A percentile compares a stretch with the other conserved stretches of the same genome.
Evolutionary conservation across 2,888 invertebrate genomes (phyloP).

Genomic region (Dysmachus trigonus): DNA sequence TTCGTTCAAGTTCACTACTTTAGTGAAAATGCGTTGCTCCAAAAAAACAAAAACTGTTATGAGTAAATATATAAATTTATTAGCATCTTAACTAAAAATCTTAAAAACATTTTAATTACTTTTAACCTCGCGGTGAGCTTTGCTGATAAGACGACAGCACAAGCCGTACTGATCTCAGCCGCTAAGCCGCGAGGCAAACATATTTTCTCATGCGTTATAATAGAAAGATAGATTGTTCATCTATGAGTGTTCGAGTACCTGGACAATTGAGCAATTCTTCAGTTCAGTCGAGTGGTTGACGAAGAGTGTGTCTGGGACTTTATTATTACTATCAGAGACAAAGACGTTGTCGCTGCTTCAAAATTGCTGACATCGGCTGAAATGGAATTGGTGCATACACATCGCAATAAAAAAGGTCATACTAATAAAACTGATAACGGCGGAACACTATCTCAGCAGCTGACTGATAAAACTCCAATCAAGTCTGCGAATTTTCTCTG

Average conservation of each 20-base stretch:
- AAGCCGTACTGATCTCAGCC: neutral
- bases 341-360: neutral
- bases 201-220: neutral
- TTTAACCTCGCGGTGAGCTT: neutral
- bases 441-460: neutral
- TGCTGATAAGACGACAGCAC: neutral
- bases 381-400: neutral
- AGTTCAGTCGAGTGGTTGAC: neutral
- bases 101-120: neutral
- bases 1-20: neutral
- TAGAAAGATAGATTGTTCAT: neutral
- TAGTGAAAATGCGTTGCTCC: neutral
- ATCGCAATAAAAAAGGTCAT: slow-evolving; percentile 25
- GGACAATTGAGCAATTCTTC: neutral
- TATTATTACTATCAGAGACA: neutral
- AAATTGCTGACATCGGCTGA: neutral
- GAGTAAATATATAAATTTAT: neutral
- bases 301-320: neutral
- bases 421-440: slow-evolving; percentile 21
- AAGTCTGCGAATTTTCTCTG: slow-evolving; percentile 4
- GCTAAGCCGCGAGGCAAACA: neutral
- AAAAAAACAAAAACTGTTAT: neutral
- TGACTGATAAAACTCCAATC: slow-evolving; percentile 6
- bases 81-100: neutral
- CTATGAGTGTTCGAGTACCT: neutral